Base-by-base conservation (phyloP, 1,140 invertebrate species). In the Drosophila nannoptera region DNA sequence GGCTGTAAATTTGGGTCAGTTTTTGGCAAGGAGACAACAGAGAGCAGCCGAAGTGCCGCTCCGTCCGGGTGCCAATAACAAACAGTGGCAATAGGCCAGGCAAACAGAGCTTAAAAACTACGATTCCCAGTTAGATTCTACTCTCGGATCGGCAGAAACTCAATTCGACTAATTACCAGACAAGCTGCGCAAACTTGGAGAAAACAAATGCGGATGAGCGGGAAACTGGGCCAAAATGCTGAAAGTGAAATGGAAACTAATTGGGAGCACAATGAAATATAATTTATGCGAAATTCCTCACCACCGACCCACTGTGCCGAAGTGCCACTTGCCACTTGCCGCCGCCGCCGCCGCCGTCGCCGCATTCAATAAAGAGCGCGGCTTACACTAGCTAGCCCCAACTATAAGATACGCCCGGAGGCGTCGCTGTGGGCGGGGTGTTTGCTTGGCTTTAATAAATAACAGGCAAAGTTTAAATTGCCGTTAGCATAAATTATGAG, bases 401-500 rank as follows among this genome's bases (percentile, higher is more conserved):
- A 35, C 33, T 29, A 12, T 38, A 14, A 16, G 22, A 43, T 16
- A 9, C 14, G 33, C 31, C 36, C 14, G 40, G 40, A 16, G 40
- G 40, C 40, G 40, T 22, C n/a, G 40, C 6, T 7, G 53, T 11
- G 7, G 8, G 45, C 22, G 9, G 52, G 56, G 49, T 58, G 46
- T 82, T 66, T 31, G 63, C 55, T 49, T 35, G 75, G 61, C 69
- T 80, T 83, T 84, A 83, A 83, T 83, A 83, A 83, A 83, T 84
- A 83, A 83, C 80, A 78, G 81, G 65, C 72, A 33, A 84, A 83
- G 80, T 83, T 84, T 80, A 83, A 83, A 84, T 83, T 83, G 80
- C 80, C 80, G 80, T 83, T 83, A 83, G 80, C 80, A 83, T 84
- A 84, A 83, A 83, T 84, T 83, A 83, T 83, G 76, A 83, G 76